Evolutionary conservation across 1,140 invertebrate genomes (phyloP), one percentile per base, ranked within the genome.

Genomic region (Coptotermes formosanus): DNA sequence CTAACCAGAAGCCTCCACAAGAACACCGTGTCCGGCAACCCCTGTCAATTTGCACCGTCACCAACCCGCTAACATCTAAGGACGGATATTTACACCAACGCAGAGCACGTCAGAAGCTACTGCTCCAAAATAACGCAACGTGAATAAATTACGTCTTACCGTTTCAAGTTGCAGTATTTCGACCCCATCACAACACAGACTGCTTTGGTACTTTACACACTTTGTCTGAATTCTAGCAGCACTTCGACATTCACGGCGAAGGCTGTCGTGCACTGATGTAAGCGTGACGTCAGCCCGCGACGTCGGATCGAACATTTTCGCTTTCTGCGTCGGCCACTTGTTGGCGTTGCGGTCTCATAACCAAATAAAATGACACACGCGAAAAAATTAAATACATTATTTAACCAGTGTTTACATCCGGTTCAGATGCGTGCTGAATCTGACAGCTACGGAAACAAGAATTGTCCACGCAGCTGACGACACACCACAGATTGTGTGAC

Each of bases 271-370:
- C n/a, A 75, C 25, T 30, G 64, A 75, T 75, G 25, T 75, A 19
- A 64, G 25, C 8, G 64, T 75, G 64, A 75, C 64, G 64, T 75
- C 64, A 75, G 25, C 64, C 30, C 64, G n/a, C 64, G 64, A n/a
- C 84, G 52, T 25, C 82, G 82, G 82, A 83, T 83, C 82, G 82
- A 83, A 48, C 38, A 38, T 83, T 83, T 83, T 83, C 25, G 82
- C 45, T 83, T 83, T 83, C 43, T 25, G 82, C 38, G 45, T 83
- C 45, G 38, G 82, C 82, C 82, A 83, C 82, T 83, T 83, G 82
- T 83, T 83, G 82, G 82, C 82, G 82, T 83, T 43, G 82, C 84
- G n/a, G 84, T 85, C 84, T 85, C 64, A 32, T 38, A 85, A 75
- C 21, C 48, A 85, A 85, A 69, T 85, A 69, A 85, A 59, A 59